Evolutionary conservation across 2,113 vertebrate species (phyloP).

Genomic region (Struthio camelus): DNA sequence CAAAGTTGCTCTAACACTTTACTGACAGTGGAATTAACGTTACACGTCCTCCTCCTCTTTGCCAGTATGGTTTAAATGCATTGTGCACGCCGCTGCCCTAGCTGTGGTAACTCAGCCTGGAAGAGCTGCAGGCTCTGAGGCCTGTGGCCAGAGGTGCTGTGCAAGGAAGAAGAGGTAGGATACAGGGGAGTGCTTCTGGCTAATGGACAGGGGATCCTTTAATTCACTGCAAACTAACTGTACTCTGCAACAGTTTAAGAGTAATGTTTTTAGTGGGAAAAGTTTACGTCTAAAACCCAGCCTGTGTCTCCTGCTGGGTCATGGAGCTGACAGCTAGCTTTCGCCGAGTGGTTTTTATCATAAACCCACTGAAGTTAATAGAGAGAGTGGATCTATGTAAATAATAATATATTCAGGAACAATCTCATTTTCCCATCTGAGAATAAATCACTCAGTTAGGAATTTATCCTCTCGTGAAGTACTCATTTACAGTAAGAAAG

Average conservation of each 20-base stretch:
- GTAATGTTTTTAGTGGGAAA: background rate
- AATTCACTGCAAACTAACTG: background rate
- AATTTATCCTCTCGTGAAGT: background rate
- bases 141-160: background rate
- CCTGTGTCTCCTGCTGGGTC: background rate
- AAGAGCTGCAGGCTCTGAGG: background rate
- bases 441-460: background rate
- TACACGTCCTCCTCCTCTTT: background rate
- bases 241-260: background rate
- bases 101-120: background rate
- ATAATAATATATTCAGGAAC: background rate
- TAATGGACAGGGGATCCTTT: rapidly evolving
- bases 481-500: background rate
- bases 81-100: too few species aligned
- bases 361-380: background rate
- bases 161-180: background rate
- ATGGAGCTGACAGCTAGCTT: background rate
- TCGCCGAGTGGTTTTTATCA: background rate
- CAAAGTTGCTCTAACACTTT: background rate
- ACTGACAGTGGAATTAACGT: background rate
- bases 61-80: background rate
- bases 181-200: background rate
- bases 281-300: background rate
- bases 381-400: background rate
- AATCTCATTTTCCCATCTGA: background rate